phyloP scores from a whole-genome alignment of 2,888 invertebrate species.

The Strigamia crassipes region DNA sequence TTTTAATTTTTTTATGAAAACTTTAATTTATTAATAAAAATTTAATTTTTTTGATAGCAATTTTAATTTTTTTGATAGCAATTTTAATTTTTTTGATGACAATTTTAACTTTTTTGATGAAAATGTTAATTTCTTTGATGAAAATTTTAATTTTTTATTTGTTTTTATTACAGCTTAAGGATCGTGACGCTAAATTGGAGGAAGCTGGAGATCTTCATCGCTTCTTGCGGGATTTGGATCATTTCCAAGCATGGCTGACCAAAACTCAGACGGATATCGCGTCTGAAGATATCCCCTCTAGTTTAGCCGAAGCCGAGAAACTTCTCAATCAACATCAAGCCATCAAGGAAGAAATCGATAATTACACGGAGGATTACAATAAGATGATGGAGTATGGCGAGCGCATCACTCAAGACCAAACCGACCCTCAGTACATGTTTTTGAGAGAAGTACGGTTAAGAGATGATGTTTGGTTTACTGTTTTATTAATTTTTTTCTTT shows the following conservation, averaged over 20 bases:
- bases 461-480: background rate
- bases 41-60: too few species aligned
- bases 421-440: constrained; percentile 99
- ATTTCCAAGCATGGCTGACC: constrained; percentile 99
- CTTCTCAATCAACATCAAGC: constrained; percentile 96
- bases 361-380: constrained; percentile 96
- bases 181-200: constrained; percentile 96
- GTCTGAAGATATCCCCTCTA: constrained; percentile 91
- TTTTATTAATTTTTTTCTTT: background rate
- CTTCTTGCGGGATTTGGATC: constrained; percentile 96
- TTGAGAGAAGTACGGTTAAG: constrained; percentile 71
- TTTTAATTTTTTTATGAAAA: too few species aligned
- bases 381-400: constrained; percentile 99
- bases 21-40: too few species aligned
- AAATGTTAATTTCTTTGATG: background rate
- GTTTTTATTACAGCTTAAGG: constrained; percentile 74
- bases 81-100: too few species aligned
- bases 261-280: constrained; percentile 99
- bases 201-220: constrained; percentile 98
- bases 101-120: too few species aligned
- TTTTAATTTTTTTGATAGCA: too few species aligned
- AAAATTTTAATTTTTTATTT: constrained; percentile 19
- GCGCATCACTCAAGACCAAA: constrained; percentile 87
- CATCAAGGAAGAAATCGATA: constrained; percentile 98
- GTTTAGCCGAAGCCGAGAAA: constrained; percentile 94